These are phyloP conservation scores for Urophycis tenuis DNA, from an alignment of 2,797 vertebrate species.

Conservation along the genomic window DNA sequence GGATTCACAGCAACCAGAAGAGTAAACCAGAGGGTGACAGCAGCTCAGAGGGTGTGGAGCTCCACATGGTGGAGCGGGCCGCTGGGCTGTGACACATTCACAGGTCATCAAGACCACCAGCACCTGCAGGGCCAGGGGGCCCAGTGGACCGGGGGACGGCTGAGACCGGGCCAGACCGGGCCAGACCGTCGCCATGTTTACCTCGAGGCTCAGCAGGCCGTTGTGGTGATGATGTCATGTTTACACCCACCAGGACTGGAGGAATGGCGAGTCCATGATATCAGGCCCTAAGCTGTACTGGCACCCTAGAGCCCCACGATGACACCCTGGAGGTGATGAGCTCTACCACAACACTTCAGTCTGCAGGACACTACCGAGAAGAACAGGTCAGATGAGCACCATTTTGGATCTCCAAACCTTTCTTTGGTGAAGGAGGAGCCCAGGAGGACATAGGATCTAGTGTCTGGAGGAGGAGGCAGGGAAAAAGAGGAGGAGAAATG, in stretches of 20 bases:
- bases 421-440: slow-evolving; percentile 55
- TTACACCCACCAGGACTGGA: not conserved
- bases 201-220: not conserved
- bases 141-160: too few relatives aligned
- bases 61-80: slow-evolving; percentile 22
- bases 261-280: not conserved
- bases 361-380: not conserved
- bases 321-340: not conserved
- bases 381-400: slow-evolving; percentile 52
- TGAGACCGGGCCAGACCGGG: too few relatives aligned
- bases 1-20: slow-evolving; percentile 4
- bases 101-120: not conserved
- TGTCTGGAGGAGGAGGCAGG: slow-evolving; percentile 14
- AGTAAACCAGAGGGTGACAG: slow-evolving; percentile 6
- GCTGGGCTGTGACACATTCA: slow-evolving; percentile 35
- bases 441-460: slow-evolving; percentile 41
- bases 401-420: slow-evolving; percentile 56
- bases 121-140: too few relatives aligned
- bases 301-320: not conserved
- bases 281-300: not conserved
- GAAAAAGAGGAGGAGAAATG: slow-evolving; percentile 6
- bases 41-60: slow-evolving; percentile 10
- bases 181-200: too few relatives aligned
- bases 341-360: not conserved
- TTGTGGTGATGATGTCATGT: not conserved